Evolutionary conservation across 2,888 invertebrate genomes (phyloP).

Genomic region (Plebejus anna): DNA sequence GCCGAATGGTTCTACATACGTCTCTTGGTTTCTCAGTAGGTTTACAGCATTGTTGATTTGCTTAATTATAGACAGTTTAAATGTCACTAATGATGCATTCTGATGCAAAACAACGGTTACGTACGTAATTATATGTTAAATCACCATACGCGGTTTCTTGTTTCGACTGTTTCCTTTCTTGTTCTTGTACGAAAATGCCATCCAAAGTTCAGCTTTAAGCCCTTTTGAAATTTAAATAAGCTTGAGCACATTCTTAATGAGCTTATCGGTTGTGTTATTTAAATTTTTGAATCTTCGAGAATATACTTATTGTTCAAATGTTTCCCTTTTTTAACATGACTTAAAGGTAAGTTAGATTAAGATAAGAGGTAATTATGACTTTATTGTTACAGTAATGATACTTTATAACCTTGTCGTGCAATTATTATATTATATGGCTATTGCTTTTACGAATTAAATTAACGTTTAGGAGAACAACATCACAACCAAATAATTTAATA

Average conservation of each 20-base stretch:
- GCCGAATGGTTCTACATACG: slow-evolving; percentile 43
- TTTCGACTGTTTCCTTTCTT: slow-evolving; percentile 19
- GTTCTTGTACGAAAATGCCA: slow-evolving; percentile 12
- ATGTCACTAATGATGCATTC: slow-evolving; percentile 48
- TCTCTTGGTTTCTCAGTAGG: slow-evolving; percentile 41
- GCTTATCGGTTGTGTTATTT: not conserved
- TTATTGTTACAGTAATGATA: not conserved
- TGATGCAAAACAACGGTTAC: slow-evolving; percentile 42
- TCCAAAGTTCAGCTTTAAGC: slow-evolving; percentile 9
- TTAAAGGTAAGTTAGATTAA: not conserved
- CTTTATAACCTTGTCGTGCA: not conserved
- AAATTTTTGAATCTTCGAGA: not conserved
- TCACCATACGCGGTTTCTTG: slow-evolving; percentile 19
- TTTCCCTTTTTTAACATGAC: not conserved
- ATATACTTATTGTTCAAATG: not conserved
- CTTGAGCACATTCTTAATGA: not conserved
- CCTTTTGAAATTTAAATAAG: not conserved
- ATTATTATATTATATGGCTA: not conserved
- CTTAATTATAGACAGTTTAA: slow-evolving; percentile 48
- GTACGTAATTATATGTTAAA: slow-evolving; percentile 23
- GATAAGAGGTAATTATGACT: not conserved
- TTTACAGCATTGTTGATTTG: slow-evolving; percentile 50
- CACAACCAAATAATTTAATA: not conserved
- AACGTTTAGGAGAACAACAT: not conserved
- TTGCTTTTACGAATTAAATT: not conserved